These are phyloP conservation scores for Crotalus viridis DNA, from an alignment of 2,113 vertebrate species.

Conservation along the genomic window DNA sequence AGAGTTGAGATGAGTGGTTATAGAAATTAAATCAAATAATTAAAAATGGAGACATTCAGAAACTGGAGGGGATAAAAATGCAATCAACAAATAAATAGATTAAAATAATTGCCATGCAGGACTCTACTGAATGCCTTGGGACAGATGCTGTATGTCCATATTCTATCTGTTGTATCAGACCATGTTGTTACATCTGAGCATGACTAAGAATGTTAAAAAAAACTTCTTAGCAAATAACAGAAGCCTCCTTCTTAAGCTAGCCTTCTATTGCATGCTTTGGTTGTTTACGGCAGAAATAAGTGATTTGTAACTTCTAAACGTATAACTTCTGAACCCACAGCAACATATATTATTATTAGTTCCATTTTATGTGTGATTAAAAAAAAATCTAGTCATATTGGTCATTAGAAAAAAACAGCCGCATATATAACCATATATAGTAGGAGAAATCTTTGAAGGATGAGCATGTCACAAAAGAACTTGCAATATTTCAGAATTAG, in stretches of 20 bases:
- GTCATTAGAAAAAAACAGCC: neutral
- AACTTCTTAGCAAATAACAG: neutral
- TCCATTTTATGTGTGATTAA: neutral
- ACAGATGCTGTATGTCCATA: neutral
- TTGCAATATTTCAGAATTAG: neutral
- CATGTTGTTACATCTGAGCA: neutral
- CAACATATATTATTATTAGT: neutral
- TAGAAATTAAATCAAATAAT: neutral
- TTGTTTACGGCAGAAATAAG: neutral
- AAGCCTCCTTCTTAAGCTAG: neutral
- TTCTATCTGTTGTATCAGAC: neutral
- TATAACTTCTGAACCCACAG: neutral
- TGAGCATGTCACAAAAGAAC: neutral
- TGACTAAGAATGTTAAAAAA: neutral
- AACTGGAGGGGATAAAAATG: neutral
- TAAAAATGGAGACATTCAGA: neutral
- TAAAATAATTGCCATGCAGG: neutral
- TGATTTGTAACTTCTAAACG: neutral
- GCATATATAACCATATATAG: neutral
- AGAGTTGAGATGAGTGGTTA: neutral
- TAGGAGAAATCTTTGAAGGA: neutral
- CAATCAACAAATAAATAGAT: neutral
- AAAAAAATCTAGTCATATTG: neutral
- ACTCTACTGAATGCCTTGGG: neutral
- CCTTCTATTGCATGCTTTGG: neutral